Conservation (phyloP, 2,113 vertebrate genomes). For the Centropristis striata region DNA sequence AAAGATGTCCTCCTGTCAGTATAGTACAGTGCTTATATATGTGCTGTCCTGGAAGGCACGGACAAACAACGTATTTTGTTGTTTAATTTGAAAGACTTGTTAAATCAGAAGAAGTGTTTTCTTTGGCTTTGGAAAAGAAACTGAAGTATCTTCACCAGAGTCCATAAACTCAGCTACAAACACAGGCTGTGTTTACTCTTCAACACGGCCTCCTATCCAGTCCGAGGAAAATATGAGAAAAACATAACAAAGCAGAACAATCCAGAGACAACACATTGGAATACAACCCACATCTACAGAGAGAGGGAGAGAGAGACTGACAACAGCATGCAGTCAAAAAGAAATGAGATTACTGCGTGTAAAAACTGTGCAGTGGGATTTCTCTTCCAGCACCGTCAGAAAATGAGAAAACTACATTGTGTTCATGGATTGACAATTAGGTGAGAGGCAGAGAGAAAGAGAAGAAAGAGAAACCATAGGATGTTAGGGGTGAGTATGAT, state of each 20-base stretch:
- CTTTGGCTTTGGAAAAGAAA: not conserved
- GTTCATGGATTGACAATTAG: slow-evolving; percentile 49
- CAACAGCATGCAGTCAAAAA: slow-evolving; percentile 24
- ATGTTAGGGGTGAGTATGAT: slow-evolving; percentile 55
- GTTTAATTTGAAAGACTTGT: not conserved
- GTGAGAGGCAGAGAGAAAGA: slow-evolving; percentile 30
- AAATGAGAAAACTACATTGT: slow-evolving; percentile 31
- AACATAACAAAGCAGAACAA: slow-evolving; percentile 27
- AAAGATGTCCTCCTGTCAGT: not conserved
- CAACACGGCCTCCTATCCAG: slow-evolving; percentile 12
- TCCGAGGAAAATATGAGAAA: slow-evolving; percentile 28
- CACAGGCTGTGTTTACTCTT: not conserved
- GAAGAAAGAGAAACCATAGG: slow-evolving; percentile 31
- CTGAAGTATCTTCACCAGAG: not conserved
- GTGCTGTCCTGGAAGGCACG: not conserved
- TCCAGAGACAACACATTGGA: slow-evolving; percentile 32
- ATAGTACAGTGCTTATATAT: not conserved
- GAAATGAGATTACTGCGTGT: slow-evolving; percentile 39
- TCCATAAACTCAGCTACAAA: not conserved
- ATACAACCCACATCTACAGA: slow-evolving; percentile 35
- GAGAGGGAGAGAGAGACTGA: slow-evolving; percentile 24
- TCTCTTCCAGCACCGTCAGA: not conserved
- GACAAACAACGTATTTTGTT: not conserved
- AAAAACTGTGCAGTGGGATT: slow-evolving; percentile 27
- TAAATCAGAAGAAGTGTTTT: not conserved